Evolutionary conservation across 2,888 invertebrate genomes (phyloP).

Genomic region (Axea sp.): DNA sequence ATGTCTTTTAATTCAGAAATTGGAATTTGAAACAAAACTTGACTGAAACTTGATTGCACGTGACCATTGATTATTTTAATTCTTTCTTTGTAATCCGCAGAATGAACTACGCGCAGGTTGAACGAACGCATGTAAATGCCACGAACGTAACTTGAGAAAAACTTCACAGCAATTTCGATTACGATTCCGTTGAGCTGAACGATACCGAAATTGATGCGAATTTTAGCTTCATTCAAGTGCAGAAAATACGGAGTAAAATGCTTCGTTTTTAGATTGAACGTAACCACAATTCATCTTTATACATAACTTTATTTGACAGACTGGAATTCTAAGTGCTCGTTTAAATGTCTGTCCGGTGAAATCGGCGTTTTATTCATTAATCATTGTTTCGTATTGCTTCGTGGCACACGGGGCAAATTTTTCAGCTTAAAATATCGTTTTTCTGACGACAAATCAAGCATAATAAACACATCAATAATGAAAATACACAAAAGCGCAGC

Average conservation of each 20-base stretch:
- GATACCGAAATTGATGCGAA: slow-evolving; percentile 45
- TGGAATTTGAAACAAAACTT: no score
- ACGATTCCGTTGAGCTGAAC: slow-evolving; percentile 38
- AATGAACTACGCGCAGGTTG: slow-evolving; percentile 13
- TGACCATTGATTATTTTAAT: slow-evolving; percentile 20
- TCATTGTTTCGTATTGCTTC: no score
- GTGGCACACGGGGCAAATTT: no score
- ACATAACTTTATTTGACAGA: slow-evolving; percentile 37
- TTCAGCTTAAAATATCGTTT: no score
- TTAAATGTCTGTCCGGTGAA: neutral
- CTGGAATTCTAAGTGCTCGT: slow-evolving; percentile 27
- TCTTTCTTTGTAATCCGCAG: slow-evolving; percentile 14
- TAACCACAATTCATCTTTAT: slow-evolving; percentile 45
- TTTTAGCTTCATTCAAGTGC: slow-evolving; percentile 41
- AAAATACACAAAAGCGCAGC: no score
- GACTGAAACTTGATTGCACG: neutral
- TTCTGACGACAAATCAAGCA: no score
- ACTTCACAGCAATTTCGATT: slow-evolving; percentile 45
- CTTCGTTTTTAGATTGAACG: slow-evolving; percentile 40
- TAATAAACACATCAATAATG: no score
- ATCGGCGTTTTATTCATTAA: slow-evolving; percentile 17
- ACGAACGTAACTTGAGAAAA: slow-evolving; percentile 30
- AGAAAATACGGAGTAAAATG: slow-evolving; percentile 35
- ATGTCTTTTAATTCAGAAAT: no score
- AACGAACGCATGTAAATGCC: slow-evolving; percentile 33